These are phyloP conservation scores for Zaprionus vittiger DNA, from an alignment of 1,140 invertebrate genomes.

Conservation along the genomic window DNA sequence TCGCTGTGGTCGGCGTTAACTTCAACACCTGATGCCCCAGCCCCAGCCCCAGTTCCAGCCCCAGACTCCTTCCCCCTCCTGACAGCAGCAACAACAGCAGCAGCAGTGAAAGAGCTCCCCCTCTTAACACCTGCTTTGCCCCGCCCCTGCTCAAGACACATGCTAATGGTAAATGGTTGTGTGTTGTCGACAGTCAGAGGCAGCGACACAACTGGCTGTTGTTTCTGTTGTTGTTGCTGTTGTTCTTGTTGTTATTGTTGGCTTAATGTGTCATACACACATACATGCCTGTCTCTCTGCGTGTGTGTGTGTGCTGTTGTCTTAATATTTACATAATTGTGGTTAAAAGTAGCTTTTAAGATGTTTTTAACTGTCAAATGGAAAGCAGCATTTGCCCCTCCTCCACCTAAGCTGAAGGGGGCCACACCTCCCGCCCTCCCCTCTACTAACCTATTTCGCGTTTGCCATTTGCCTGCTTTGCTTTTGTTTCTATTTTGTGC, in stretches of 20 bases:
- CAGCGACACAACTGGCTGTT: conserved; percentile 51
- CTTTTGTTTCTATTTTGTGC: conserved; percentile 51
- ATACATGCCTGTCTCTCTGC: not conserved
- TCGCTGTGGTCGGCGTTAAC: conserved; percentile 49
- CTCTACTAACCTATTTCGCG: not conserved
- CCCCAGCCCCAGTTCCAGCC: not conserved
- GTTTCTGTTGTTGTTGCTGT: conserved; percentile 37
- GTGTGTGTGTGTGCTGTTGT: conserved; percentile 53
- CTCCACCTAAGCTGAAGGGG: too few relatives aligned
- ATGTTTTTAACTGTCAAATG: conserved; percentile 74
- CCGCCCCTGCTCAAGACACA: conserved; percentile 39
- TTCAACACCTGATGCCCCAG: conserved; percentile 59
- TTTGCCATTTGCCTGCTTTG: conserved; percentile 38
- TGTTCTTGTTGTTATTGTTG: conserved; percentile 19
- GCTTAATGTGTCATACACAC: conserved; percentile 18
- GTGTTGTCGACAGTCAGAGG: conserved; percentile 62
- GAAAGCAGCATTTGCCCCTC: conserved; percentile 29
- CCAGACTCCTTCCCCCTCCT: not conserved
- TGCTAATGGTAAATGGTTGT: conserved; percentile 70
- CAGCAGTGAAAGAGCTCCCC: not conserved
- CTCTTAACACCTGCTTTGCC: not conserved
- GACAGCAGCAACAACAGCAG: not conserved
- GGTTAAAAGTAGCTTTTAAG: conserved; percentile 81
- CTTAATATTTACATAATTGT: conserved; percentile 82
- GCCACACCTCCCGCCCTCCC: not conserved